Conservation (phyloP, 2,888 invertebrate genomes). For the Sminthurides aquaticus region DNA sequence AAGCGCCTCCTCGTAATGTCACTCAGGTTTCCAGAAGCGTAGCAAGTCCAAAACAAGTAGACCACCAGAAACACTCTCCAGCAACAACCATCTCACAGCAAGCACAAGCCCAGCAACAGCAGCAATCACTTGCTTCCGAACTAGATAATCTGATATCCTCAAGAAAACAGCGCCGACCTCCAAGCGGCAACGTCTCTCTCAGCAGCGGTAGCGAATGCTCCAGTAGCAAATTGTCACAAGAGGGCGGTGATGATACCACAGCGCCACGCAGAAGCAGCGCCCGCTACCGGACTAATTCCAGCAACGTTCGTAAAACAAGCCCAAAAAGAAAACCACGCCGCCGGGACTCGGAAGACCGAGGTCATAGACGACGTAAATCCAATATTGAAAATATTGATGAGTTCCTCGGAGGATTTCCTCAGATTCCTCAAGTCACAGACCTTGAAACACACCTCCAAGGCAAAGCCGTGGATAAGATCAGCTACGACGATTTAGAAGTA, state of each 20-base stretch:
- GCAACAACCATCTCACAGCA: no score
- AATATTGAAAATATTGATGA: not conserved
- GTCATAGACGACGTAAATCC: not conserved
- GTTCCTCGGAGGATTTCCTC: not conserved
- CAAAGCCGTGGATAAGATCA: slow-evolving; percentile 32
- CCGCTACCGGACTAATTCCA: not conserved
- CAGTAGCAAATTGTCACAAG: not conserved
- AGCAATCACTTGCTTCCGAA: slow-evolving; percentile 21
- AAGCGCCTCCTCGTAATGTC: slow-evolving; percentile 27
- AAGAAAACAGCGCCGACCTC: not conserved
- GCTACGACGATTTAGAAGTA: slow-evolving; percentile 38
- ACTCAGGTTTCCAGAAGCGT: not conserved
- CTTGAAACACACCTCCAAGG: slow-evolving; percentile 1
- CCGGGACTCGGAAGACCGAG: not conserved
- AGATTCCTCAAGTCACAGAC: not conserved
- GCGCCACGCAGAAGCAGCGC: not conserved
- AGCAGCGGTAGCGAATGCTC: slow-evolving; percentile 3
- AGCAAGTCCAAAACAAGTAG: slow-evolving; percentile 1
- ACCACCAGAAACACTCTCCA: slow-evolving; percentile 8
- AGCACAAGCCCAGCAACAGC: not conserved
- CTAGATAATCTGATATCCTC: slow-evolving; percentile 5
- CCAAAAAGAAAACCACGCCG: not conserved
- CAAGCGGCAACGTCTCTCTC: not conserved
- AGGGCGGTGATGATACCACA: not conserved
- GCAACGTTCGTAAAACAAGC: slow-evolving; percentile 4